Evolutionary conservation across 2,113 vertebrate genomes (phyloP).

Genomic region (Pelecanoides urinatrix): DNA sequence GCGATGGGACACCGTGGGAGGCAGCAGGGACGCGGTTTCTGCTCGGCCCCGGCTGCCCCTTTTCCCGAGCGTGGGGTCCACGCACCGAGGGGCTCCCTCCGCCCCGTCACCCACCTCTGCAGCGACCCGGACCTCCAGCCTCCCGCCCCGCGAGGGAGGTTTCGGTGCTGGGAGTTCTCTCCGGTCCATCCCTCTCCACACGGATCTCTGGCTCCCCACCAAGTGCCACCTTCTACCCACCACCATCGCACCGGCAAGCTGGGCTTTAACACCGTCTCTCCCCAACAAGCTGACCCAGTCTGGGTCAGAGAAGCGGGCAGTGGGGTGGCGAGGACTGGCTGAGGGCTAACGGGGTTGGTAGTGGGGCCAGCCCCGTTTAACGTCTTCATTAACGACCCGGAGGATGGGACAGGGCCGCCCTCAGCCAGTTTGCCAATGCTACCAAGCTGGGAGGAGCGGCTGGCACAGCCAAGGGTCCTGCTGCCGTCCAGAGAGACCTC

Average conservation of each 20-base stretch:
- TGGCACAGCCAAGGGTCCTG: background rate
- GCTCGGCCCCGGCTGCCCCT: background rate
- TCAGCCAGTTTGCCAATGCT: background rate
- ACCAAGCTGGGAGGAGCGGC: too few relatives aligned
- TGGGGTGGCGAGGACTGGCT: too few relatives aligned
- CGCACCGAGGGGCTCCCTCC: background rate
- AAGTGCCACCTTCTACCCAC: background rate
- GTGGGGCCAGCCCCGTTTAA: too few relatives aligned
- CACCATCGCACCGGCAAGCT: background rate
- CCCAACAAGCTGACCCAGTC: background rate
- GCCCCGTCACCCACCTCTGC: accelerated
- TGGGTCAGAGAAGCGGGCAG: background rate
- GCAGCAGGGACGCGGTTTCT: too few relatives aligned
- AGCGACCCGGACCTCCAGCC: background rate
- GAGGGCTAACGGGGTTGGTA: too few relatives aligned
- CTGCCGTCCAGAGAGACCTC: background rate
- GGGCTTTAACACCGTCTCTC: background rate
- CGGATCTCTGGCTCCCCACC: background rate
- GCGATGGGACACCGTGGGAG: too few relatives aligned
- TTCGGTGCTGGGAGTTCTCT: accelerated
- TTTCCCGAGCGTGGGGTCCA: too few relatives aligned
- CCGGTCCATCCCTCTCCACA: background rate
- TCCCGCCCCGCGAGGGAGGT: accelerated
- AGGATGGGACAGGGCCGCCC: background rate
- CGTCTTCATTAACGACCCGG: background rate